Percentiles rank a stretch among this genome's conserved stretches.
phyloP scores from a whole-genome alignment of 2,113 vertebrate species.

The Cryptomyrus ogoouensis region DNA sequence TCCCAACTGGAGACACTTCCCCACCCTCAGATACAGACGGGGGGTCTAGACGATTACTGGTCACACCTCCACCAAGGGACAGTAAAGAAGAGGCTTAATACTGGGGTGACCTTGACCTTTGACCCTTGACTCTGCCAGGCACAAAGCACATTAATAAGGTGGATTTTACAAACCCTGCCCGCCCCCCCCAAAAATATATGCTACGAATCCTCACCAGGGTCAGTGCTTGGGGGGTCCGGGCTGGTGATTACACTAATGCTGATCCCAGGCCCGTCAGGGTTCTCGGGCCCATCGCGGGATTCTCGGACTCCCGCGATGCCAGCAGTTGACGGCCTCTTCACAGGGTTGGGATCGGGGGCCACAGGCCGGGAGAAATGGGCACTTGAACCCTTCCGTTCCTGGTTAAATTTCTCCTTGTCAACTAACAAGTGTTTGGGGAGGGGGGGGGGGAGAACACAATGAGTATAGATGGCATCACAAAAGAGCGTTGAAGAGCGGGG shows the following conservation, averaged over 20 bases:
- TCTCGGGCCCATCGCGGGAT: constrained; percentile 20
- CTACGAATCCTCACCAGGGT: constrained; percentile 50
- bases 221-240: constrained; percentile 52
- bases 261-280: constrained; percentile 35
- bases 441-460: neutral
- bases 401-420: constrained; percentile 47
- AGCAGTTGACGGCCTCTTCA: constrained; percentile 36
- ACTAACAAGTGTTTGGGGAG: constrained; percentile 29
- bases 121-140: neutral
- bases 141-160: neutral
- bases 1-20: constrained; percentile 43
- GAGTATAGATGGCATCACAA: neutral
- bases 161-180: neutral
- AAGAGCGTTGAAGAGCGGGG: neutral
- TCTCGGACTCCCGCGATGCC: constrained; percentile 19
- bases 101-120: neutral
- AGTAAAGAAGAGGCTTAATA: neutral
- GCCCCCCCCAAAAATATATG: neutral
- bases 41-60: constrained; percentile 47
- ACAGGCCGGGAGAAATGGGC: constrained; percentile 17
- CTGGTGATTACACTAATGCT: constrained; percentile 37
- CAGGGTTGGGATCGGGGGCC: constrained; percentile 17
- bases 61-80: constrained; percentile 35
- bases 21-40: constrained; percentile 42
- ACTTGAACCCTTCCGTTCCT: constrained; percentile 39